phyloP scores from a whole-genome alignment of 2,888 invertebrate genomes.

The Hirudinaria manillensis region DNA sequence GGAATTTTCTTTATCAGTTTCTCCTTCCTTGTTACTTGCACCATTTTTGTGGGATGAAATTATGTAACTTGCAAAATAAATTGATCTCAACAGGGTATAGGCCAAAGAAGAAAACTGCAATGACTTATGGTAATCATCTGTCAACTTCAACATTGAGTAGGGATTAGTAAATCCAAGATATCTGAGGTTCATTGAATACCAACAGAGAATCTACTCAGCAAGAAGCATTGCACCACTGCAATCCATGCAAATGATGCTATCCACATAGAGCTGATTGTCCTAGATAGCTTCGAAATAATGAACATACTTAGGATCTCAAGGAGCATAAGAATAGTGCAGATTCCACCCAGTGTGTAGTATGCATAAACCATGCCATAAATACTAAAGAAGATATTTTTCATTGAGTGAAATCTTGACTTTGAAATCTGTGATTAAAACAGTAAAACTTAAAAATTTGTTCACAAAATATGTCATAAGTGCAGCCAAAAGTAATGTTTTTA shows the following conservation, averaged over 20 bases:
- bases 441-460: background rate
- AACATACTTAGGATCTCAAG: background rate
- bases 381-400: background rate
- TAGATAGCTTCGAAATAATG: background rate
- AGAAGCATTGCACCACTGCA: background rate
- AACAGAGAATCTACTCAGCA: background rate
- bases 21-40: background rate
- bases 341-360: background rate
- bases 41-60: background rate
- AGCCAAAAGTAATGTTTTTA: no score
- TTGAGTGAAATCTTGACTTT: background rate
- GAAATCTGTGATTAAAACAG: background rate
- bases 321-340: background rate
- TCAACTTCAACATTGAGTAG: background rate
- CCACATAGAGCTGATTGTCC: background rate
- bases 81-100: background rate
- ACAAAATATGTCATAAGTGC: no score
- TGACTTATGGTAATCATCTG: background rate
- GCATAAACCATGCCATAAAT: background rate
- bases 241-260: background rate
- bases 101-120: conserved; percentile 15
- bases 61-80: background rate
- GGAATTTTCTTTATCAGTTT: background rate
- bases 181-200: background rate
- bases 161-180: no score